Base-by-base conservation (phyloP, 1,140 invertebrate species). In the Rhopalosiphum maidis region DNA sequence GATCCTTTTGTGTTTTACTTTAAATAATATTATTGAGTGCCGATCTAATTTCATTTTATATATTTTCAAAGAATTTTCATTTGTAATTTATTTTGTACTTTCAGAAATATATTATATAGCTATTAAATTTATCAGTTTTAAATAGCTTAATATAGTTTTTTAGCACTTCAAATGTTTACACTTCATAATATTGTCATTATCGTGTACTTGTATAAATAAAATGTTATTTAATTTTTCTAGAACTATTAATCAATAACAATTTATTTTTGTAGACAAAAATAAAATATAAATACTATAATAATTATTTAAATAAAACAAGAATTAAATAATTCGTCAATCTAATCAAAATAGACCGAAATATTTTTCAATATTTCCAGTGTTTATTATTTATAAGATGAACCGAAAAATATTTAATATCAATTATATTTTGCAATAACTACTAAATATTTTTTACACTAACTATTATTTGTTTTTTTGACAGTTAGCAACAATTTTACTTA, bases 11-110 rank as follows among this genome's bases (percentile, higher is more conserved):
- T 43, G 30, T 4, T 41, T 41, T 41, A 41, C 21, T 48, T 88
- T 22, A 15, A 41, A 48, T 9, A 46, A 35, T 48, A 15, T 48
- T n/a, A 30, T 88, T 9, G 25, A 46, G 41, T 30, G 35, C 23
- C 22, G 22, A 88, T 88, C 86, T n/a, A 51, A 88, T 88, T 88
- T 25, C 46, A 88, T 46, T 88, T n/a, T n/a, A 35, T 25, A 88
- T 1, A 35, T 51, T 48, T 88, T 88, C 7, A 6, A 35, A 46
- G 37, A 77, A 77, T 77, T 77, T n/a, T 77, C 30, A 77, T 77
- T 77, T 77, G 4, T 77, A 35, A n/a, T 77, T 77, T 2, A n/a
- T 77, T n/a, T 18, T 18, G 48, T 77, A 77, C 5, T n/a, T 77
- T n/a, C n/a, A n/a, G 60, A 77, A 77, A 77, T 77, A n/a, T 18